Evolutionary conservation across 2,797 vertebrate species (phyloP), one percentile per base, ranked within the genome.

Genomic region (Urosaurus nigricauda): DNA sequence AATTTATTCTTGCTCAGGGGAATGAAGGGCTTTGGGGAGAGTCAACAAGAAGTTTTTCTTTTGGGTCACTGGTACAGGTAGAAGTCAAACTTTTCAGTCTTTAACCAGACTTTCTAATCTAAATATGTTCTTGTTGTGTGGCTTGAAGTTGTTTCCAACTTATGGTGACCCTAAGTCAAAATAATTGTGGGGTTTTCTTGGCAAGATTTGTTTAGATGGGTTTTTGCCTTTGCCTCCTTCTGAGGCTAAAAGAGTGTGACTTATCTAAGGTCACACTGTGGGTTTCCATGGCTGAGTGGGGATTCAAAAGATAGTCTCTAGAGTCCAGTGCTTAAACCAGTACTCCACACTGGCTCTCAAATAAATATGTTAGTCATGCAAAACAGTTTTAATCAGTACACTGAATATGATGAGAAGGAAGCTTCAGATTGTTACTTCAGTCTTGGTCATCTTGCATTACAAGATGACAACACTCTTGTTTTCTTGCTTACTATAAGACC

Each of bases 1-100:
- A 75, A 8, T 83, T 87, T 70, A 47, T 79, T 93, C 68, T 79
- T 91, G 29, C 82, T 56, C 83, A 89, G 89, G 0, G 16, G 12
- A 90, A 40, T 60, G 77, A 87, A 92, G 68, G 43, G 79, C 79
- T 90, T 85, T 74, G 43, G 26, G 29, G 87, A 80, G 0, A 35
- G 70, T n/a, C 29, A 89, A 91, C 13, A 16, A 79, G 29, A 56
- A 7, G 17, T 51, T 56, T 24, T 40, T 3, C 0, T 65, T 32
- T 75, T 86, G n/a, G 40, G 85, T 53, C 43, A 65, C 13, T 79
- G 60, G 37, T 29, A 82, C 8, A 37, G 74, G 47, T 77, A 80
- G 5, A 70, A 68, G 12, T 35, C 21, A 71, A 60, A 83, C 32
- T 2, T 21, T n/a, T 43, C 74, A 21, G 35, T 40, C 51, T 35